Evolutionary conservation across 2,797 vertebrate genomes (phyloP).

Genomic region (Neoniphon sammara): DNA sequence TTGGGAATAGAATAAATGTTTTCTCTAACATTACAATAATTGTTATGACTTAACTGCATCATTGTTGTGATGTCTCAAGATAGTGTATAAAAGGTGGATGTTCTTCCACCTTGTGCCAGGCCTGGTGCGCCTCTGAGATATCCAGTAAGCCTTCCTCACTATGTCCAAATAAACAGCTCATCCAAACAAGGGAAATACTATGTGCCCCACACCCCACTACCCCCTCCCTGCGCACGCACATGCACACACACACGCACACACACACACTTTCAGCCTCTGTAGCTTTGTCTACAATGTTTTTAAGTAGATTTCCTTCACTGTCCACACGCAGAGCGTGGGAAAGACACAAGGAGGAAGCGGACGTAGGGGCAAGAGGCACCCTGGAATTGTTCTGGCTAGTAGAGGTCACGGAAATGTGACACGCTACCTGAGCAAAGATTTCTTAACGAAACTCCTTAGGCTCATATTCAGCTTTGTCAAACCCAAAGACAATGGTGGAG

Average conservation of each 20-base stretch:
- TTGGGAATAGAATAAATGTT: conserved; percentile 51
- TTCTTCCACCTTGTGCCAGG: conserved; percentile 72
- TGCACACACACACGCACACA: conserved; percentile 43
- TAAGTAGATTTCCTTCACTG: conserved; percentile 85
- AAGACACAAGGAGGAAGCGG: conserved; percentile 87
- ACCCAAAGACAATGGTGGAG: conserved; percentile 71
- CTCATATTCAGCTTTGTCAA: conserved; percentile 62
- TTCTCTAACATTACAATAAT: conserved; percentile 40
- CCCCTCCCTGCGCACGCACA: neutral
- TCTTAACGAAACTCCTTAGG: conserved; percentile 73
- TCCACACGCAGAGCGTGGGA: conserved; percentile 85
- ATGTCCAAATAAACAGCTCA: conserved; percentile 79
- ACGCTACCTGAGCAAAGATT: conserved; percentile 84
- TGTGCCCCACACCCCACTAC: conserved; percentile 7
- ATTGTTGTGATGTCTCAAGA: conserved; percentile 63
- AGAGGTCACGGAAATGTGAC: conserved; percentile 85
- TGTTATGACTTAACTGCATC: conserved; percentile 48
- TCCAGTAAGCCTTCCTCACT: conserved; percentile 65
- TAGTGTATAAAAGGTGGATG: conserved; percentile 72
- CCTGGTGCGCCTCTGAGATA: conserved; percentile 64
- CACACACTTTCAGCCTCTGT: conserved; percentile 58
- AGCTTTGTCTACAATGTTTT: conserved; percentile 82
- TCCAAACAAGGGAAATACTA: conserved; percentile 83
- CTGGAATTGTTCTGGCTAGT: conserved; percentile 86
- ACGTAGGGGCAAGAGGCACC: conserved; percentile 81